Percentiles rank a stretch among this genome's conserved stretches.
These are phyloP conservation scores for Thalassophryne amazonica DNA, from an alignment of 2,797 vertebrate genomes.

Conservation along the genomic window DNA sequence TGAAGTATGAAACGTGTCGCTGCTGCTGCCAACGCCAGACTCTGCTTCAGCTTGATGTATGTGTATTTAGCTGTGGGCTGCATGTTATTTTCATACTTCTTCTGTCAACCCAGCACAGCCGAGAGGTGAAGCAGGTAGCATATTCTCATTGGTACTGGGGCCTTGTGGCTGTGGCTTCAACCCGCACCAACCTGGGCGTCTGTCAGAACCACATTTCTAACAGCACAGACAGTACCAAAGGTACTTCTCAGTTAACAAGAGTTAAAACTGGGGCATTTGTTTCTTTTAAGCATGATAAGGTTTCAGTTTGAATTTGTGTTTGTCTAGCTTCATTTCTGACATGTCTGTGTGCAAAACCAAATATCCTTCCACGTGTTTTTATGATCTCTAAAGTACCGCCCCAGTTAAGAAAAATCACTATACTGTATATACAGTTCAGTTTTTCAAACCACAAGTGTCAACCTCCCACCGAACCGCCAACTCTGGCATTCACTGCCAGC, in stretches of 20 bases:
- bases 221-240: conserved; percentile 10
- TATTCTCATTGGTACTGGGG: conserved; percentile 28
- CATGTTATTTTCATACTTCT: conserved; percentile 40
- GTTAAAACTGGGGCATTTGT: not conserved
- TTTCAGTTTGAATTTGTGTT: not conserved
- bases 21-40: conserved; percentile 35
- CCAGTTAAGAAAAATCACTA: not conserved
- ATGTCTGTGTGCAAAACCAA: not conserved
- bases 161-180: conserved; percentile 26
- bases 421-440: not conserved
- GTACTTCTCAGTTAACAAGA: conserved; percentile 7
- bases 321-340: no score
- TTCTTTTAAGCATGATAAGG: not conserved
- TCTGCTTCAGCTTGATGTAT: conserved; percentile 49
- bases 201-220: conserved; percentile 31
- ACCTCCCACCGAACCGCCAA: no score
- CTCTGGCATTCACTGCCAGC: conserved; percentile 15
- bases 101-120: conserved; percentile 37
- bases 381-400: conserved; percentile 5
- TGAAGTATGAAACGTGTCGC: conserved; percentile 42
- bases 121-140: conserved; percentile 31
- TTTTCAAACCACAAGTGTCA: conserved; percentile 8
- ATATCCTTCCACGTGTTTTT: not conserved
- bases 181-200: conserved; percentile 12
- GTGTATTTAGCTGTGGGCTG: conserved; percentile 45